A percentile compares a stretch with the other conserved stretches of the same genome.
Evolutionary conservation across 2,797 vertebrate species (phyloP).

Genomic region (Podargus strigoides): DNA sequence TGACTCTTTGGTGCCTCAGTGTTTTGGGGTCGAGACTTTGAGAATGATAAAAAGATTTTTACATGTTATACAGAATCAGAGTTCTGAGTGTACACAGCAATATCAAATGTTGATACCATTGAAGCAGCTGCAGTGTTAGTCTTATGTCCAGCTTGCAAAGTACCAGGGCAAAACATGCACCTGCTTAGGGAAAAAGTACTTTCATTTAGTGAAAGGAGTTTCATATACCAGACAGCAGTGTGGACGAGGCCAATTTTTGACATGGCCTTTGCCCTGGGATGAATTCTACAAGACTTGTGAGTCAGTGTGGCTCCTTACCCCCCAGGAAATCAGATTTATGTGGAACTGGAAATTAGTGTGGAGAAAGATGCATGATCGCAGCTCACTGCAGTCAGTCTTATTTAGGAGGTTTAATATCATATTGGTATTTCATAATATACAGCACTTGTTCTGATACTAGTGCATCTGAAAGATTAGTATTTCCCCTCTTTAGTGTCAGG

Average conservation of each 20-base stretch:
- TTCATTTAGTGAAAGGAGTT: neutral
- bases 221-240: neutral
- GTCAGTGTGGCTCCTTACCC: neutral
- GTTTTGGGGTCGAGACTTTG: neutral
- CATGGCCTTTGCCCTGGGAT: neutral
- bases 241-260: neutral
- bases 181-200: neutral
- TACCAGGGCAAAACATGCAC: neutral
- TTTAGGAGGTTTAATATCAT: neutral
- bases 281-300: neutral
- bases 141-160: neutral
- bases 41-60: neutral
- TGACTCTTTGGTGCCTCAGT: neutral
- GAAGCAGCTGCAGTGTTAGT: neutral
- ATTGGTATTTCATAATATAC: neutral
- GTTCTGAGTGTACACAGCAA: neutral
- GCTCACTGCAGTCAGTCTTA: neutral
- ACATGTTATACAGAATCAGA: neutral
- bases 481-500: neutral
- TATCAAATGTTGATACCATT: neutral
- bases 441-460: neutral
- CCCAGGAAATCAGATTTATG: neutral
- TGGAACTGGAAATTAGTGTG: neutral
- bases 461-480: neutral
- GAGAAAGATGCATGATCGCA: neutral